These are phyloP conservation scores for Dasypolia templi DNA, from an alignment of 2,888 invertebrate genomes.

Conservation along the genomic window DNA sequence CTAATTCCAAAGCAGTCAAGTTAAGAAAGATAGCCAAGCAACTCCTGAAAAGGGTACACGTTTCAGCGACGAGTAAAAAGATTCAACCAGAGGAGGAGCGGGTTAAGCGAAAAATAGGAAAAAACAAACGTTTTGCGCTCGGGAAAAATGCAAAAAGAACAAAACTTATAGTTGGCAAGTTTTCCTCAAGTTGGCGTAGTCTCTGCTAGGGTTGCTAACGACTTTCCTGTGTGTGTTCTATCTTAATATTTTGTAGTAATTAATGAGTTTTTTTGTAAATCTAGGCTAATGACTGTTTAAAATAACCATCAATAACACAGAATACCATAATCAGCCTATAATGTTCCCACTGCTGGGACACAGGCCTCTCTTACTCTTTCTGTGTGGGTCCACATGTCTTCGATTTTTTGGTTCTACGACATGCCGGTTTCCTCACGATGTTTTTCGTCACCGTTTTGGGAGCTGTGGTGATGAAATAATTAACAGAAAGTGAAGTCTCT, in stretches of 20 bases:
- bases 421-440: no score
- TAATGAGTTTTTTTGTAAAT: slow-evolving; percentile 60
- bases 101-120: slow-evolving; percentile 72
- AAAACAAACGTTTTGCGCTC: slow-evolving; percentile 76
- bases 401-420: no score
- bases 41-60: slow-evolving; percentile 90
- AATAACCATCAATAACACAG: neutral
- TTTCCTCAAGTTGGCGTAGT: slow-evolving; percentile 82
- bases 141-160: slow-evolving; percentile 88
- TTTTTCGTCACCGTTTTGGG: no score
- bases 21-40: slow-evolving; percentile 89
- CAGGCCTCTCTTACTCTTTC: neutral
- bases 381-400: neutral
- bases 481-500: no score
- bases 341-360: neutral
- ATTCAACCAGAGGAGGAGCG: slow-evolving; percentile 81
- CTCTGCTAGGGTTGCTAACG: slow-evolving; percentile 71
- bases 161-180: slow-evolving; percentile 87
- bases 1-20: slow-evolving; percentile 82
- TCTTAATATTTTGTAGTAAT: slow-evolving; percentile 71
- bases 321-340: no score
- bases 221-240: slow-evolving; percentile 74
- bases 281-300: slow-evolving; percentile 32
- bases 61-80: slow-evolving; percentile 85
- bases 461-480: no score